These are phyloP conservation scores for Heliconius congener DNA, from an alignment of 1,140 invertebrate genomes.

Conservation along the genomic window DNA sequence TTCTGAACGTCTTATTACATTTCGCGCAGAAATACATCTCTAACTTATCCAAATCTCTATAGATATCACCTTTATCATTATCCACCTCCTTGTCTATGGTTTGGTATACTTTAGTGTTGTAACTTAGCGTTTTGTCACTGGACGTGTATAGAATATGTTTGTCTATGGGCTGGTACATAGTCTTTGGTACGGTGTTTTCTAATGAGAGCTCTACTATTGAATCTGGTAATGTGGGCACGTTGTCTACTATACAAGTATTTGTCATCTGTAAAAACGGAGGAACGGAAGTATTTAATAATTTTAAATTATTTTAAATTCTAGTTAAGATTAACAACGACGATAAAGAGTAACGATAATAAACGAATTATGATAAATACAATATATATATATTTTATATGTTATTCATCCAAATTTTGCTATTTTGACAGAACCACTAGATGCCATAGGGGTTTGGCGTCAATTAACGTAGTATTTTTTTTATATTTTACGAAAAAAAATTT, in stretches of 20 bases:
- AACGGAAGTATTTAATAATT: background rate
- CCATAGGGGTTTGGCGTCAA: too few species aligned
- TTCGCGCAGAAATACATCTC: constrained; percentile 79
- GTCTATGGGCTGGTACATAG: constrained; percentile 72
- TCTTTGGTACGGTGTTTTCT: constrained; percentile 74
- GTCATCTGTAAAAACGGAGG: constrained; percentile 61
- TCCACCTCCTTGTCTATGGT: constrained; percentile 62
- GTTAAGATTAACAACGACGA: too few species aligned
- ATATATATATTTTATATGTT: too few species aligned
- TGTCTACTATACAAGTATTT: constrained; percentile 76
- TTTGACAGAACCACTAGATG: background rate
- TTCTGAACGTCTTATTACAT: constrained; percentile 85
- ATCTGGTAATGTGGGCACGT: constrained; percentile 70
- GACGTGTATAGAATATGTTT: constrained; percentile 70
- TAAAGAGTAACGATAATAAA: too few species aligned
- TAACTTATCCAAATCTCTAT: constrained; percentile 61
- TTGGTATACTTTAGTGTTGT: constrained; percentile 56
- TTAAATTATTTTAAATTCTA: background rate
- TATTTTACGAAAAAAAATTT: too few species aligned
- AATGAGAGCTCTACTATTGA: constrained; percentile 77
- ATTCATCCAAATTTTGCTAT: too few species aligned
- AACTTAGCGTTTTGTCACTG: constrained; percentile 63
- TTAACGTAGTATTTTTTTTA: too few species aligned
- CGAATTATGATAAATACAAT: too few species aligned
- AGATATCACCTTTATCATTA: constrained; percentile 55